Evolutionary conservation across 2,888 invertebrate genomes (phyloP).

Genomic region (Lepidocyrtoides sp.): DNA sequence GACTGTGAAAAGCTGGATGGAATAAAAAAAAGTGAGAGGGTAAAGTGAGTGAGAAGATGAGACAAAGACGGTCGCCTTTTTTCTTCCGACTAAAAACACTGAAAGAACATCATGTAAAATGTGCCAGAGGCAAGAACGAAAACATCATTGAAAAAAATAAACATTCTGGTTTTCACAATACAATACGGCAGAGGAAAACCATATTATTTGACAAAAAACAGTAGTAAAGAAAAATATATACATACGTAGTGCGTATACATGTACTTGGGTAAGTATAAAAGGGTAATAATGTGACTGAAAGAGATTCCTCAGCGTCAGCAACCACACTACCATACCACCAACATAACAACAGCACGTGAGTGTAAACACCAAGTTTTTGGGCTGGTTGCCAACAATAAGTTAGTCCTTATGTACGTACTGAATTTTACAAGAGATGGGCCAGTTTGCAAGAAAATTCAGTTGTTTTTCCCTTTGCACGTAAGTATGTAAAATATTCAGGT

Average conservation of each 20-base stretch:
- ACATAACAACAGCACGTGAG: conserved; percentile 63
- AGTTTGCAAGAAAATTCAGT: conserved; percentile 37
- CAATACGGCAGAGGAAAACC: too few relatives aligned
- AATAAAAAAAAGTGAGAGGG: conserved; percentile 44
- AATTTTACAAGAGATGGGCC: conserved; percentile 27
- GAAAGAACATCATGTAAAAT: conserved; percentile 41
- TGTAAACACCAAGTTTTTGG: conserved; percentile 72
- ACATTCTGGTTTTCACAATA: not conserved
- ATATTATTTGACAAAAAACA: conserved; percentile 1
- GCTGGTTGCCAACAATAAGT: conserved; percentile 58
- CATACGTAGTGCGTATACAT: not conserved
- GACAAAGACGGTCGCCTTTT: conserved; percentile 11
- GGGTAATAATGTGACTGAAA: not conserved
- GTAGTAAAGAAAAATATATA: conserved; percentile 15
- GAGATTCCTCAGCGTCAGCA: conserved; percentile 43
- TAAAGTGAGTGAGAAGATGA: not conserved
- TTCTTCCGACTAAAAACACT: not conserved
- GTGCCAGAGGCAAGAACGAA: conserved; percentile 61
- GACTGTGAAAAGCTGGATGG: conserved; percentile 66
- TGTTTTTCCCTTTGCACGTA: conserved; percentile 33
- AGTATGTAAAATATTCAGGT: conserved; percentile 43
- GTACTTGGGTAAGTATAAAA: not conserved
- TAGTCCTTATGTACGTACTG: not conserved
- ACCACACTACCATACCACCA: too few relatives aligned
- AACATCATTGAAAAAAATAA: not conserved